Conservation (phyloP, 1,140 invertebrate species). For the Yoshiicerus persimilis region DNA sequence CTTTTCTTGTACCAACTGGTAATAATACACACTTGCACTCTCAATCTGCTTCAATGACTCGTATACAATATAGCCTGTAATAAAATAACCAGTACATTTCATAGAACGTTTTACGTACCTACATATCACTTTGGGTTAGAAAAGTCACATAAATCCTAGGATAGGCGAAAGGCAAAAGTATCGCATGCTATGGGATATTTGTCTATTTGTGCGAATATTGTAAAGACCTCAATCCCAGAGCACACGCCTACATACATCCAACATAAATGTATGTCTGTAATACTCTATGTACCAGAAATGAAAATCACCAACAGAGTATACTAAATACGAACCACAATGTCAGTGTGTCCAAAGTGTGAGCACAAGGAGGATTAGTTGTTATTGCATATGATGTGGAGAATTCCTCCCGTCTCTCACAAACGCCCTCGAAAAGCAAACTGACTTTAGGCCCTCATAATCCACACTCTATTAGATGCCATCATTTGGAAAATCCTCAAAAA, state of each 20-base stretch:
- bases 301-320: background rate
- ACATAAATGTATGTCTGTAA: background rate
- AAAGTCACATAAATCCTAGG: background rate
- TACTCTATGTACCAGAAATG: background rate
- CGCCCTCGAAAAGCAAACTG: background rate
- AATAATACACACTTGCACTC: background rate
- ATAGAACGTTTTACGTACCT: too few species aligned
- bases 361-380: background rate
- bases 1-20: background rate
- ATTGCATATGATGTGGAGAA: background rate
- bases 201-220: background rate
- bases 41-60: background rate
- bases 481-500: background rate
- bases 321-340: background rate
- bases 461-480: background rate
- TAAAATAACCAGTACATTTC: too few species aligned
- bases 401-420: background rate
- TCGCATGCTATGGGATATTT: background rate
- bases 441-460: background rate
- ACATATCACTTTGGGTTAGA: background rate
- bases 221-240: background rate
- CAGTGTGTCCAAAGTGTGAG: conserved; percentile 4
- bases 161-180: background rate
- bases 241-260: background rate
- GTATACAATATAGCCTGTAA: background rate